These are phyloP conservation scores for Peromyscus polionotus DNA, from an alignment of 2,113 vertebrate genomes.

Conservation along the genomic window DNA sequence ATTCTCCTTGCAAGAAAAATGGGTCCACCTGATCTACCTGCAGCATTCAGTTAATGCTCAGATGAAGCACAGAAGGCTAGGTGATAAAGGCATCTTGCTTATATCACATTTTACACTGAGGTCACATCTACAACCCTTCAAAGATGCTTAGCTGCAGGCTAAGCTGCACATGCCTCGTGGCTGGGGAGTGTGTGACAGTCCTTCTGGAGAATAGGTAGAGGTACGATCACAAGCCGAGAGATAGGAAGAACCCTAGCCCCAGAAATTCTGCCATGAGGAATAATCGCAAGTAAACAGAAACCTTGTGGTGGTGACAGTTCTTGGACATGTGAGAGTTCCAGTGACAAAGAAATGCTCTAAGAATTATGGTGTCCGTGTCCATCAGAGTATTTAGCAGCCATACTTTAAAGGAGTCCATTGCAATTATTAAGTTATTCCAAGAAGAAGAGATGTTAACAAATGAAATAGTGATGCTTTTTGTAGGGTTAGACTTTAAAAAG, in stretches of 20 bases:
- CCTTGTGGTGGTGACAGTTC: neutral
- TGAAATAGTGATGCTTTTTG: neutral
- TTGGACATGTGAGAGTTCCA: neutral
- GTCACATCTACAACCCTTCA: neutral
- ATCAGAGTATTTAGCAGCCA: neutral
- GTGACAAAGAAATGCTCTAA: neutral
- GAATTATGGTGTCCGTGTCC: too few species aligned
- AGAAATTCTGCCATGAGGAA: neutral
- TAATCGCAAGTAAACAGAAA: neutral
- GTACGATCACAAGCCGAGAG: neutral
- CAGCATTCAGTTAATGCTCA: neutral
- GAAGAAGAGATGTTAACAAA: constrained; percentile 10
- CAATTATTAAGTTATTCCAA: neutral
- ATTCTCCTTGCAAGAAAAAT: neutral
- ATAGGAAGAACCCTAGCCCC: neutral
- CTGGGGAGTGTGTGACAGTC: neutral
- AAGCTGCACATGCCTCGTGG: neutral
- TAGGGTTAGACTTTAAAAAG: neutral
- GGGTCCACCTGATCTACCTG: neutral
- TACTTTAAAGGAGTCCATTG: neutral
- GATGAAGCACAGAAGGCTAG: neutral
- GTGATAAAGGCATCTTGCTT: neutral
- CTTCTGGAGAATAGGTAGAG: neutral
- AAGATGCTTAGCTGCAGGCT: neutral
- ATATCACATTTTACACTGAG: neutral